These are phyloP conservation scores for Abrostola tripartita DNA, from an alignment of 2,888 invertebrate genomes.

Conservation along the genomic window DNA sequence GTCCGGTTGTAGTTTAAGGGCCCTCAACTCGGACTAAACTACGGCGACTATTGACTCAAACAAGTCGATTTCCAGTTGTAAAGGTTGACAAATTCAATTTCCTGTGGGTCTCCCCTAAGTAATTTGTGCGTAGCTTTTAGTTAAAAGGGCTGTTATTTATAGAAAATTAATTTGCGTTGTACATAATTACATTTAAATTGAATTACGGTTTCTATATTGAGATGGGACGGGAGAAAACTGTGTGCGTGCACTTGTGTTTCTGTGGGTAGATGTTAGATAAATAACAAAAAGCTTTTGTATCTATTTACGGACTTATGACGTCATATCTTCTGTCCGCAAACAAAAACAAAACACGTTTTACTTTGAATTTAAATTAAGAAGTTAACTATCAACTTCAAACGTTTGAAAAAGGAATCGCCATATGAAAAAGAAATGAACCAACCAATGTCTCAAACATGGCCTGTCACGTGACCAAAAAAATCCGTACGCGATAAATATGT, in stretches of 20 bases:
- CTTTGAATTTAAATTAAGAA: no score
- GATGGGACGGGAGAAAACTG: constrained; percentile 1
- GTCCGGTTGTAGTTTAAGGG: constrained; percentile 26
- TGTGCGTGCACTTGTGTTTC: background rate
- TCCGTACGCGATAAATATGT: constrained; percentile 10
- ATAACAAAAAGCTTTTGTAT: no score
- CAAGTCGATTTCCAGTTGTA: constrained; percentile 33
- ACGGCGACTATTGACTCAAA: constrained; percentile 49
- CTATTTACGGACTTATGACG: no score
- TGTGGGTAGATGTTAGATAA: no score
- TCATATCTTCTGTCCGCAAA: no score
- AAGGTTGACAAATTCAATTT: constrained; percentile 56
- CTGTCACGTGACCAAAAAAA: constrained; percentile 13
- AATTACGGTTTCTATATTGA: constrained; percentile 16
- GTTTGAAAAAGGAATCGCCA: background rate
- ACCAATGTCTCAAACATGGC: constrained; percentile 1
- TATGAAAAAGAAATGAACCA: background rate
- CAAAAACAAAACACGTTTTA: no score
- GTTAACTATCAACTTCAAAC: background rate
- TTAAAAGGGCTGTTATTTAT: constrained; percentile 36
- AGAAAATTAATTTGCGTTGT: constrained; percentile 29
- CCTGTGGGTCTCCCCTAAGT: constrained; percentile 23
- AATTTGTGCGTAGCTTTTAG: constrained; percentile 44
- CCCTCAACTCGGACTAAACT: constrained; percentile 22
- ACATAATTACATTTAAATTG: constrained; percentile 17